Conservation (phyloP, 2,888 invertebrate genomes). For the Melieria omissa region DNA sequence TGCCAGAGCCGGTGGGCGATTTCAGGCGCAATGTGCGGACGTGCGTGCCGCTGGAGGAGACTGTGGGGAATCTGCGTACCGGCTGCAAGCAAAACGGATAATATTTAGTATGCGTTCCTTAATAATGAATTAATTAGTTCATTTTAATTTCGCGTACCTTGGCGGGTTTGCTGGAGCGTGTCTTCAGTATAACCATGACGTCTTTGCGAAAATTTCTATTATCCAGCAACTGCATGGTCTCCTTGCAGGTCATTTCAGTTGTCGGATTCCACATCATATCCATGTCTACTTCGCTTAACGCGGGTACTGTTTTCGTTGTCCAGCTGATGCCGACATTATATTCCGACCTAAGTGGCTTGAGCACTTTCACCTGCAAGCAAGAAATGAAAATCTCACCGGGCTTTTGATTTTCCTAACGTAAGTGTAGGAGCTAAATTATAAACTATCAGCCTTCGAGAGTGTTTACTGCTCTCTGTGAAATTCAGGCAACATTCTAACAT, state of each 20-base stretch:
- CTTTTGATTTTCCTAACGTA: neutral
- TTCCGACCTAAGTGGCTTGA: constrained; percentile 70
- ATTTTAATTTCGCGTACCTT: constrained; percentile 49
- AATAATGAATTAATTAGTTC: neutral
- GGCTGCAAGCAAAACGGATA: constrained; percentile 45
- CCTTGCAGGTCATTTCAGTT: constrained; percentile 71
- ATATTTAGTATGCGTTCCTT: neutral
- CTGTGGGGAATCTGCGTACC: constrained; percentile 61
- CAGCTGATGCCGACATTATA: constrained; percentile 71
- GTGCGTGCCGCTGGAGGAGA: constrained; percentile 47
- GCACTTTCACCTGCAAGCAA: constrained; percentile 68
- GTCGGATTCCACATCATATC: constrained; percentile 75
- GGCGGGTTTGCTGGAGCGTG: constrained; percentile 62
- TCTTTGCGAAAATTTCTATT: constrained; percentile 75
- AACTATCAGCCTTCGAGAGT: no score
- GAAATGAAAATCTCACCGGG: neutral
- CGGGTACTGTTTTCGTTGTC: constrained; percentile 70
- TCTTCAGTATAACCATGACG: constrained; percentile 74
- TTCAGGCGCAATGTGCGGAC: constrained; percentile 61
- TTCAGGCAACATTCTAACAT: no score
- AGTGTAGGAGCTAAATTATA: no score
- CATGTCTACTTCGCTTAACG: constrained; percentile 70
- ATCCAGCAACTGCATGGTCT: constrained; percentile 74
- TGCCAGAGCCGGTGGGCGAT: constrained; percentile 57
- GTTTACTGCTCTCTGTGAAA: no score